Evolutionary conservation across 1,140 invertebrate species (phyloP), one percentile per base, ranked within the genome.

Genomic region (Odontomachus brunneus): DNA sequence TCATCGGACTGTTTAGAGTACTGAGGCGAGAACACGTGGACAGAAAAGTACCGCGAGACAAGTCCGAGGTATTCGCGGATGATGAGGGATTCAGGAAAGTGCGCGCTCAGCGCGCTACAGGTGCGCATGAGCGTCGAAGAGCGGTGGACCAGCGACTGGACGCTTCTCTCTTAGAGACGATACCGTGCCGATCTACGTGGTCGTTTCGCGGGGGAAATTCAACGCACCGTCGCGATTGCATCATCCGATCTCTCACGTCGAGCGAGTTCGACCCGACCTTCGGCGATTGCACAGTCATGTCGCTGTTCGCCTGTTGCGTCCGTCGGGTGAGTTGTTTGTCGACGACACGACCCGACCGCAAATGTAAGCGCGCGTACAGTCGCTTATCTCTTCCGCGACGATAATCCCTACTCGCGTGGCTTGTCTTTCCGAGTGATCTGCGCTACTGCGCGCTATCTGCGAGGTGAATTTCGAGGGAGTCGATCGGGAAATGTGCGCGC

Each of bases 261-360:
- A 1, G 15, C 14, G 33, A 71, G 9, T 67, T 19, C 9, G 24
- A n/a, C 19, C 29, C n/a, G n/a, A n/a, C n/a, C n/a, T 26, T 11
- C 49, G 3, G 63, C 24, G 15, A 44, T 29, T 5, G 51, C 24
- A 51, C 24, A 19, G 60, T 44, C 44, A 93, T 93, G 92, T 92
- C 92, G 24, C 51, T 93, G 71, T 93, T 93, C 80, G 85, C 89
- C 49, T 93, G 92, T 89, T 93, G 92, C 74, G 86, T 92, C 67
- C 92, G 91, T 80, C 88, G 90, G 91, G 92, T 93, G 73, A 92
- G 92, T 90, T 59, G 0, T 29, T 71, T 51, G 0, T 69, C 17
- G 53, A 19, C 1, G 24, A 38, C 33, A n/a, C 15, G 9, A 75
- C 29, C 2, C 29, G 29, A 26, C 0, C n/a, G n/a, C n/a, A n/a